A percentile compares a stretch with the other conserved stretches of the same genome.
These are phyloP conservation scores for Dexiosoma caninum DNA, from an alignment of 2,888 invertebrate genomes.

Conservation along the genomic window DNA sequence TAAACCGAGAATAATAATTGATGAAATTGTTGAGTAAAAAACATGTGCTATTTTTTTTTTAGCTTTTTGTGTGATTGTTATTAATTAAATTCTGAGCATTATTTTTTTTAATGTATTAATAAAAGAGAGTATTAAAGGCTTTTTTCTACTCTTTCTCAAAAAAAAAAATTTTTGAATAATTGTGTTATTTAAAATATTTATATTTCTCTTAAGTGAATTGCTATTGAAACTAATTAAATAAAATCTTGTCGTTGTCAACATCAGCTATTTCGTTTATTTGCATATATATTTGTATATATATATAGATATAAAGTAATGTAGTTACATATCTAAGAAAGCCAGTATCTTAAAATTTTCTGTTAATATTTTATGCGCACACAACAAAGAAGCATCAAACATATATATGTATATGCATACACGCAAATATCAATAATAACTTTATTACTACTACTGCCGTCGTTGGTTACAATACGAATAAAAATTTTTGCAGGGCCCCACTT, in stretches of 20 bases:
- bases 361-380: slow-evolving; percentile 29
- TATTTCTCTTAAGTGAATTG: slow-evolving; percentile 27
- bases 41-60: background rate
- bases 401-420: background rate
- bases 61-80: background rate
- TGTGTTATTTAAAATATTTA: slow-evolving; percentile 36
- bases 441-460: slow-evolving; percentile 20
- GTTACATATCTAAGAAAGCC: slow-evolving; percentile 53
- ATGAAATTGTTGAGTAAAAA: slow-evolving; percentile 1
- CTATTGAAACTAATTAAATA: slow-evolving; percentile 40
- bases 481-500: slow-evolving; percentile 47
- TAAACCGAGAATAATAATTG: background rate
- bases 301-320: slow-evolving; percentile 11
- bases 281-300: slow-evolving; percentile 7
- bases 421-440: slow-evolving; percentile 22
- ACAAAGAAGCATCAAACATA: slow-evolving; percentile 15
- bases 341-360: slow-evolving; percentile 47
- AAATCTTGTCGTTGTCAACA: slow-evolving; percentile 17
- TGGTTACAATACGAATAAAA: slow-evolving; percentile 31
- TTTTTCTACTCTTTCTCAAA: background rate
- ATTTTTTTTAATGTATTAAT: background rate
- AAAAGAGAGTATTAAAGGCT: slow-evolving; percentile 12
- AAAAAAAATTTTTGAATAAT: slow-evolving; percentile 15
- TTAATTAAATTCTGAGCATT: slow-evolving; percentile 35
- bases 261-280: slow-evolving; percentile 31